Base-by-base conservation (phyloP, 2,888 invertebrate species). In the Operophtera brumata region DNA sequence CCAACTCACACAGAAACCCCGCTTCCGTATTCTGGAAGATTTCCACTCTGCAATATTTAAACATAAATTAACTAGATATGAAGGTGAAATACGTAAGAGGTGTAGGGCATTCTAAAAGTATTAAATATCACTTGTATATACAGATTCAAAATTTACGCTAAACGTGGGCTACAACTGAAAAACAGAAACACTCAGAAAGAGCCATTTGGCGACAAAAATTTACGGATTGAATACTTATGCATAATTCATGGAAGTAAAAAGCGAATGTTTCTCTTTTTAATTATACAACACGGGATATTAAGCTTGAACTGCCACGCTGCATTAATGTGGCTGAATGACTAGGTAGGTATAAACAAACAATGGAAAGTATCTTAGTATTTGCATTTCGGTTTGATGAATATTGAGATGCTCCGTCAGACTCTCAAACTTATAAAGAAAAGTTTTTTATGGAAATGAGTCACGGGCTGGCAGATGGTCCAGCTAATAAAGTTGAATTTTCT, bases 21-120 rank as follows among this genome's bases (percentile, higher is more conserved):
- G 99, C 99, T 89, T 99, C 99, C 47, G 99, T 99, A 89, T 99
- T 98, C 92, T 99, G 99, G 91, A 99, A 99, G 81, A 99, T 99
- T 91, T 99, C 99, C 80, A 99, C 98, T 84, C 97, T 92, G 62
- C 13, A 66, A 57, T 40, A 42, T 41, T 28, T 45, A 47, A 45
- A 47, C 35, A 44, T 40, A 52, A 52, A 57, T 57, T 48, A 57
- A 37, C 42, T 57, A 52, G 42, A 52, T 48, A 52, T 48, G 41
- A 44, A n/a, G n/a, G n/a, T n/a, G n/a, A 45, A 41, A 20, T 4
- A 20, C 4, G 4, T 4, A 2, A 20, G 20, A 45, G 52, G 46
- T 20, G 45, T 47, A 55, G 54, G n/a, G 55, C 25, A 48, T 54
- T 44, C 47, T 37, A 53, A 61, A 49, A 54, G 41, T 63, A 65